These are phyloP conservation scores for Berghia stephanieae DNA, from an alignment of 1,140 invertebrate genomes.

Conservation along the genomic window DNA sequence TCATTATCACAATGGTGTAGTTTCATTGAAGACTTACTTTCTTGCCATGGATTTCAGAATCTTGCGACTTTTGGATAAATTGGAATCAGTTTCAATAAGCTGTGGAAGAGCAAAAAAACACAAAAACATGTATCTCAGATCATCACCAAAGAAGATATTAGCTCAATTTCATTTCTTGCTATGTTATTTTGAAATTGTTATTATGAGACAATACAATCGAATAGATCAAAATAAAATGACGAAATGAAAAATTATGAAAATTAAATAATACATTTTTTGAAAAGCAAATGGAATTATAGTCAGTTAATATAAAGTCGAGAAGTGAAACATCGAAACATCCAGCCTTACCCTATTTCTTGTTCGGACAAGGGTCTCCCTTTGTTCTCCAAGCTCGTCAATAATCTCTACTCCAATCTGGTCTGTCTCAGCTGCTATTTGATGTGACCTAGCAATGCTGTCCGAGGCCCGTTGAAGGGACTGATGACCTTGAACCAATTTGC, in stretches of 20 bases:
- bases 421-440: constrained; percentile 79
- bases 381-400: constrained; percentile 74
- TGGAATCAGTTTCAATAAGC: constrained; percentile 74
- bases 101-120: constrained; percentile 43
- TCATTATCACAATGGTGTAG: no score
- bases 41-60: constrained; percentile 73
- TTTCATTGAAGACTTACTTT: no score
- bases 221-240: no score
- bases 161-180: no score
- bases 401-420: constrained; percentile 82
- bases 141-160: no score
- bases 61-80: constrained; percentile 71
- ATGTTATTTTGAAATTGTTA: no score
- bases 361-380: constrained; percentile 74
- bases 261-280: no score
- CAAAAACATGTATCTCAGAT: background rate
- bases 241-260: no score
- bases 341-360: constrained; percentile 70
- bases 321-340: no score
- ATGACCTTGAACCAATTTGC: constrained; percentile 60
- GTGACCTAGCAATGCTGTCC: constrained; percentile 76
- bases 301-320: no score
- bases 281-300: no score
- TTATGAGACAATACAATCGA: no score
- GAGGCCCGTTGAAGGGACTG: constrained; percentile 72